Evolutionary conservation across 2,113 vertebrate genomes (phyloP).

Genomic region (Tauraco erythrolophus): DNA sequence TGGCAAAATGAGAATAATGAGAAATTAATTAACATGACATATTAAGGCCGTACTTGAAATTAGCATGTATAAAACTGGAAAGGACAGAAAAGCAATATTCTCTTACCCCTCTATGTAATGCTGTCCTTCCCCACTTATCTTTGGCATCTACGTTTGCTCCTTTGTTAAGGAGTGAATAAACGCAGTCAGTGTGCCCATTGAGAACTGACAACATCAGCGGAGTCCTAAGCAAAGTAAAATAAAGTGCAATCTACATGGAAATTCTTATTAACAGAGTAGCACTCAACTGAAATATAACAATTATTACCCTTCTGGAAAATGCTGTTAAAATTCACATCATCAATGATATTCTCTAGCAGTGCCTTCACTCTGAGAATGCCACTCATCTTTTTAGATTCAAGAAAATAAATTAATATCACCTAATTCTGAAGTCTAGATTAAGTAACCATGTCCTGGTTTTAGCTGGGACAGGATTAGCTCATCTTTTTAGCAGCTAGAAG

Average conservation of each 20-base stretch:
- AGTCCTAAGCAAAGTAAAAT: conserved; percentile 80
- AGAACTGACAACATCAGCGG: conserved; percentile 96
- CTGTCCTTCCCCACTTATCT: conserved; percentile 96
- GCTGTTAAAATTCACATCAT: background rate
- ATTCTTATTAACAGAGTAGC: background rate
- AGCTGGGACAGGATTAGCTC: no score
- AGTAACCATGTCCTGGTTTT: no score
- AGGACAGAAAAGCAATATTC: background rate
- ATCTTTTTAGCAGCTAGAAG: no score
- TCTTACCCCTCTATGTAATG: conserved; percentile 94
- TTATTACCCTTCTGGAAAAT: background rate
- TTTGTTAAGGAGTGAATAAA: conserved; percentile 95
- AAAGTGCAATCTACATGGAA: background rate
- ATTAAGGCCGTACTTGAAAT: background rate
- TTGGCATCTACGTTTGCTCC: conserved; percentile 95
- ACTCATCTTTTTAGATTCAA: background rate
- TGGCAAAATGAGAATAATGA: background rate
- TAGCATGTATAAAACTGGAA: background rate
- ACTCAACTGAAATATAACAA: background rate
- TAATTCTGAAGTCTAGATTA: background rate
- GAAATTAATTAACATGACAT: background rate
- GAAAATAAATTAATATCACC: background rate
- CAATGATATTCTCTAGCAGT: background rate
- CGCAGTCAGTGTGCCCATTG: conserved; percentile 96
- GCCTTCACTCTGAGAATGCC: background rate